Conservation (phyloP, 2,888 invertebrate genomes). For the Ophioninae sp. region DNA sequence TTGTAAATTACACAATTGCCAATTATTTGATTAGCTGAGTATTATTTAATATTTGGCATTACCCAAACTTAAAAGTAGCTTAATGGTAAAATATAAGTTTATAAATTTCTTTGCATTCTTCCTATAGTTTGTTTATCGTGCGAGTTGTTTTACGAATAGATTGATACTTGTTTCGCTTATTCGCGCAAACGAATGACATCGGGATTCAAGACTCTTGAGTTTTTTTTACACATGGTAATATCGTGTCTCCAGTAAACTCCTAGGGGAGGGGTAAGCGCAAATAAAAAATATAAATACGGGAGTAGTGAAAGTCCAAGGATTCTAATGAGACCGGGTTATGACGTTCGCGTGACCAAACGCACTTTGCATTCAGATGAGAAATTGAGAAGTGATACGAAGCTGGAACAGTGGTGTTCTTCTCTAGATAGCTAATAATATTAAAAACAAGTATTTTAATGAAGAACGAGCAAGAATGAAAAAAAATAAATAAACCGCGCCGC, state of each 20-base stretch:
- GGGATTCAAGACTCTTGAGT: slow-evolving; percentile 16
- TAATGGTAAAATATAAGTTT: too few relatives aligned
- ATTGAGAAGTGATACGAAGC: too few relatives aligned
- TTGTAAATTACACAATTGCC: too few relatives aligned
- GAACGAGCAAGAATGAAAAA: too few relatives aligned
- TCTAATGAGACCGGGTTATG: slow-evolving; percentile 49
- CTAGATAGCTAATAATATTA: too few relatives aligned
- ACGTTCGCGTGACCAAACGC: slow-evolving; percentile 25
- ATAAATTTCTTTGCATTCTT: too few relatives aligned
- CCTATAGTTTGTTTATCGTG: background rate
- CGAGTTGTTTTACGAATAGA: background rate
- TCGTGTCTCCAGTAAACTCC: slow-evolving; percentile 1
- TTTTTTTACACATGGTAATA: slow-evolving; percentile 37
- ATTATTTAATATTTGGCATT: too few relatives aligned
- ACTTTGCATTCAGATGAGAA: slow-evolving; percentile 6
- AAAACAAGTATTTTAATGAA: too few relatives aligned
- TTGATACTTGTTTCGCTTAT: background rate
- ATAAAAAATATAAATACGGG: slow-evolving; percentile 3
- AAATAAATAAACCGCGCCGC: background rate
- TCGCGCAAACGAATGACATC: slow-evolving; percentile 8
- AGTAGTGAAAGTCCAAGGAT: slow-evolving; percentile 52
- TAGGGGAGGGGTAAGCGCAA: slow-evolving; percentile 9
- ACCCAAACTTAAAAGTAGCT: too few relatives aligned
- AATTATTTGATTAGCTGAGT: too few relatives aligned
- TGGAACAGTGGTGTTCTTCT: too few relatives aligned